Base-by-base conservation (phyloP, 1,140 invertebrate genomes). In the Maconellicoccus hirsutus region DNA sequence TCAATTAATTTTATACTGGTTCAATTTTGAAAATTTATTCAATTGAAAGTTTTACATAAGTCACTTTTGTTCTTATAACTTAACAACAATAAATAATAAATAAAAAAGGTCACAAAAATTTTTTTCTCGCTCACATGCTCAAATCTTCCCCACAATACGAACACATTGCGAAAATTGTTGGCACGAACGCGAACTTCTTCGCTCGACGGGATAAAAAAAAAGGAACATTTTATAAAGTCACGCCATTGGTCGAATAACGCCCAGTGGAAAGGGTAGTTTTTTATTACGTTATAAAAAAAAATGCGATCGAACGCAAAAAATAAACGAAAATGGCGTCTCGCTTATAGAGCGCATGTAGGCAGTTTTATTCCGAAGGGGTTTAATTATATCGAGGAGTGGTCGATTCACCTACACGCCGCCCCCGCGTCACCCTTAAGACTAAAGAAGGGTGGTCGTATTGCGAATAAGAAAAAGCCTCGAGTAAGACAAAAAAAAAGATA, bases 211-310 rank as follows among this genome's bases (percentile, higher is more conserved):
- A 66, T 66, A 66, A 66, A 66, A 26, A 66, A 66, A 66, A 66
- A 66, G 19, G 61, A 66, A 23, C 61, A 66, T 66, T 66, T 66
- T 66, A 66, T 66, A 66, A 66, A 66, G 61, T 25, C 61, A 26
- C 25, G 61, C 61, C 25, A 66, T 66, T 66, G 61, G 61, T 66
- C 61, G 61, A 66, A 66, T 25, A 66, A 66, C 61, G 25, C 61
- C 61, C 61, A 66, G 61, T 66, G 21, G 61, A 66, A 66, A 66
- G 61, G 61, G 61, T 66, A 66, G 61, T 66, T 66, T 66, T 66
- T 66, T 66, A 66, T 66, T 66, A 66, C 61, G 61, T 66, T 66
- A 66, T 66, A 66, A 66, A 66, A 66, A 66, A 66, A 66, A 66
- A 66, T 66, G 61, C 61, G 61, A 66, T 66, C 61, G 61, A 66